Conservation (phyloP, 2,797 vertebrate genomes). For the Triplophysa bombifrons region DNA sequence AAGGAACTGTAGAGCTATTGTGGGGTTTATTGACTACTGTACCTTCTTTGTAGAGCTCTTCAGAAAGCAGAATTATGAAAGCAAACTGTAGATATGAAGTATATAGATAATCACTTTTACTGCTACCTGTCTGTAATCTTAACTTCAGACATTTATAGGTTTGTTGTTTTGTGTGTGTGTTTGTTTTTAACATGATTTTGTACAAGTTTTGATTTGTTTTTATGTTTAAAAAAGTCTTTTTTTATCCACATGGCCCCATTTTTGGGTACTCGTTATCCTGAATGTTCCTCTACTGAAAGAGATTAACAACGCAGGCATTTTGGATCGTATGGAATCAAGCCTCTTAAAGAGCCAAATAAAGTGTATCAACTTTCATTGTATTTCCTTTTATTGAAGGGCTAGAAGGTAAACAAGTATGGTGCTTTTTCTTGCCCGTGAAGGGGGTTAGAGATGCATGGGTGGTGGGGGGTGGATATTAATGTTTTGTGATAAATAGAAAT, state of each 20-base stretch:
- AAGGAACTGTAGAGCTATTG: slow-evolving; percentile 56
- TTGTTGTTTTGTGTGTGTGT: slow-evolving; percentile 51
- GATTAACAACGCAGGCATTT: slow-evolving; percentile 63
- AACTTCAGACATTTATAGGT: slow-evolving; percentile 50
- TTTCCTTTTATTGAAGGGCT: slow-evolving; percentile 72
- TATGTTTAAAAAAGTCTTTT: slow-evolving; percentile 22
- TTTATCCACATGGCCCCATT: slow-evolving; percentile 22
- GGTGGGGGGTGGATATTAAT: slow-evolving; percentile 71
- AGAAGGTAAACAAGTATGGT: slow-evolving; percentile 66
- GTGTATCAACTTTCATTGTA: slow-evolving; percentile 72
- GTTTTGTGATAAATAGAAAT: slow-evolving; percentile 84
- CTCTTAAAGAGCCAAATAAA: slow-evolving; percentile 65
- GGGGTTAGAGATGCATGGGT: slow-evolving; percentile 38
- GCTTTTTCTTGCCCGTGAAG: slow-evolving; percentile 62
- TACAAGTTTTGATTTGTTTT: slow-evolving; percentile 61
- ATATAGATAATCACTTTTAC: slow-evolving; percentile 68
- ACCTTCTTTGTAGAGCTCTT: slow-evolving; percentile 67
- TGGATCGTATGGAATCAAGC: slow-evolving; percentile 72
- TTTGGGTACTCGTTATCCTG: slow-evolving; percentile 35
- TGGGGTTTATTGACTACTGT: slow-evolving; percentile 60
- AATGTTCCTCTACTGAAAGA: slow-evolving; percentile 53
- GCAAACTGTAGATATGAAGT: slow-evolving; percentile 62
- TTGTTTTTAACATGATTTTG: slow-evolving; percentile 38
- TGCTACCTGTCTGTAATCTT: slow-evolving; percentile 72
- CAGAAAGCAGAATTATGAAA: slow-evolving; percentile 68